These are phyloP conservation scores for Pheosia gnoma DNA, from an alignment of 2,888 invertebrate genomes.

Conservation along the genomic window DNA sequence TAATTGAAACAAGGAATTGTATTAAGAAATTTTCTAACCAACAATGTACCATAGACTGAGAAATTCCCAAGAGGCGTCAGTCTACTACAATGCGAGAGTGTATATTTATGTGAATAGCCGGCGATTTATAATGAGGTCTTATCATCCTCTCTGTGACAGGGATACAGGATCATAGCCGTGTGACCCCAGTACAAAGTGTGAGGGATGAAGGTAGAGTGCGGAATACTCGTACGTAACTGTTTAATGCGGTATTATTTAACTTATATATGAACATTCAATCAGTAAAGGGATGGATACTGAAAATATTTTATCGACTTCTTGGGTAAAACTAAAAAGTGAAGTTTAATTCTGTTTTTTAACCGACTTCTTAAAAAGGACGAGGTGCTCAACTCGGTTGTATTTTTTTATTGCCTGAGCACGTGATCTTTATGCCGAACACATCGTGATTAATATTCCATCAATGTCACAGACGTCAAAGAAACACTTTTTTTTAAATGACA, in stretches of 20 bases:
- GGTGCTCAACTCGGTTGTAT: too few species aligned
- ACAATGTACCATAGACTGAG: not conserved
- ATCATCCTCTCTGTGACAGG: conserved; percentile 40
- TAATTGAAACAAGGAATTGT: too few species aligned
- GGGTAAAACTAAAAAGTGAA: too few species aligned
- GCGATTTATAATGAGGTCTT: conserved; percentile 43
- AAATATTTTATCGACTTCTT: too few species aligned
- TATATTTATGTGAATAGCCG: conserved; percentile 25
- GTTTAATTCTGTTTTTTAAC: too few species aligned
- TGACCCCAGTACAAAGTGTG: not conserved
- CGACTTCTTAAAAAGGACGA: too few species aligned
- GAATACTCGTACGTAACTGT: not conserved
- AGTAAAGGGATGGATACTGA: too few species aligned
- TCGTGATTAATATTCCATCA: too few species aligned
- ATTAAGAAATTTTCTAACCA: not conserved
- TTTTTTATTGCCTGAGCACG: too few species aligned
- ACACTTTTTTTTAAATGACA: too few species aligned
- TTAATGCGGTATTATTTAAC: conserved; percentile 18
- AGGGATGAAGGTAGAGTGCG: not conserved
- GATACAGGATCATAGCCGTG: conserved; percentile 21
- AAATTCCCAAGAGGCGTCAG: conserved; percentile 2
- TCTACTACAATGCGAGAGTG: not conserved
- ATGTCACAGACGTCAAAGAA: too few species aligned
- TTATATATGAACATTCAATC: not conserved
- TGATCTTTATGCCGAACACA: too few species aligned